phyloP scores from a whole-genome alignment of 35 echinoderm and acorn worm species.

The Lytechinus variegatus region DNA sequence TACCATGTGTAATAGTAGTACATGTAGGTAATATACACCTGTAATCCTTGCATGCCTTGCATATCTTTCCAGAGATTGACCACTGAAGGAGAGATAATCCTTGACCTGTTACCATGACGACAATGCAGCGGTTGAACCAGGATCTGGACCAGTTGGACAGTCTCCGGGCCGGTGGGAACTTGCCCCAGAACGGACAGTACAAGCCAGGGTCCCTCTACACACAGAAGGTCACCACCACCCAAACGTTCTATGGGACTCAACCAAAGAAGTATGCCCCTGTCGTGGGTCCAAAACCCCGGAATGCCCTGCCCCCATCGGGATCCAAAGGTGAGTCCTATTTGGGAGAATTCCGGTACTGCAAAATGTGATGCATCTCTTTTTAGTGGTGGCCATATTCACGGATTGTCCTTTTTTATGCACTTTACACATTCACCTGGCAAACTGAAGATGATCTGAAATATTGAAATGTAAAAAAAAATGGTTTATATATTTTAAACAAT shows the following conservation, averaged over 20 bases:
- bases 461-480: no score
- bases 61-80: neutral
- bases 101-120: constrained; percentile 19
- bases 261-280: neutral
- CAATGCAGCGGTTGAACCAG: constrained; percentile 16
- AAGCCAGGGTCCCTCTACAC: neutral
- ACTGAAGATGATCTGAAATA: neutral
- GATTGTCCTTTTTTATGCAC: neutral
- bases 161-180: neutral
- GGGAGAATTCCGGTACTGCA: neutral
- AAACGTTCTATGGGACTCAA: neutral
- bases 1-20: neutral
- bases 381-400: neutral
- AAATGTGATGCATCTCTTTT: neutral
- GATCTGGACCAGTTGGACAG: neutral
- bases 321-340: neutral
- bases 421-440: neutral
- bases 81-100: neutral
- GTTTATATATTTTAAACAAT: no score
- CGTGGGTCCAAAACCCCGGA: neutral
- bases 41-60: neutral
- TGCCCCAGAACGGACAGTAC: neutral
- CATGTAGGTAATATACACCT: neutral
- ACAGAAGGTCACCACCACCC: neutral
- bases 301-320: constrained; percentile 22